Percentiles rank a stretch among this genome's conserved stretches.
These are phyloP conservation scores for Lissonota sp. DNA, from an alignment of 2,888 invertebrate species.

Conservation along the genomic window DNA sequence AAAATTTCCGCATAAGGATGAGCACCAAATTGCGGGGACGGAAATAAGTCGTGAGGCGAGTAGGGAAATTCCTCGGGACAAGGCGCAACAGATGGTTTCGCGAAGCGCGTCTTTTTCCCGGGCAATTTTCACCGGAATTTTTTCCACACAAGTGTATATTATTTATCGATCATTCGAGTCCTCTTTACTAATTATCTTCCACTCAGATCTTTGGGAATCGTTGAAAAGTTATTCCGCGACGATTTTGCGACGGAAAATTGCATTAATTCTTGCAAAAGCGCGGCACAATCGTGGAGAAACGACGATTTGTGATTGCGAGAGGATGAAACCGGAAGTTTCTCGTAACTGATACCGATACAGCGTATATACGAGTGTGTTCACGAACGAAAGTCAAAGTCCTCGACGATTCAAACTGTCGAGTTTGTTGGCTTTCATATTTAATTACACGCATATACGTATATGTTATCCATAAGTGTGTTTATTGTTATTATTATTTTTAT, in stretches of 20 bases:
- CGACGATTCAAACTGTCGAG: slow-evolving; percentile 37
- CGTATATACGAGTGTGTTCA: too few relatives aligned
- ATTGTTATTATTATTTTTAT: not conserved
- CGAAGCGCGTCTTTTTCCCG: slow-evolving; percentile 6
- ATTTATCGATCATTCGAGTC: not conserved
- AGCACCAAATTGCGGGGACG: too few relatives aligned
- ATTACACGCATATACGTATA: slow-evolving; percentile 6
- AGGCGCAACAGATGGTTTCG: slow-evolving; percentile 54
- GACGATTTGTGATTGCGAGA: slow-evolving; percentile 31
- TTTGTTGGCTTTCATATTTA: slow-evolving; percentile 36
- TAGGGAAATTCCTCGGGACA: slow-evolving; percentile 25
- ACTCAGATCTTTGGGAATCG: not conserved
- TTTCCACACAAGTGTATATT: not conserved
- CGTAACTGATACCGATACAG: slow-evolving; percentile 48
- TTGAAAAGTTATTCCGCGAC: not conserved
- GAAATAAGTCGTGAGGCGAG: slow-evolving; percentile 1
- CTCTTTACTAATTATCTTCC: not conserved
- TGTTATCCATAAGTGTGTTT: too few relatives aligned
- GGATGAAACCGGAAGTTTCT: slow-evolving; percentile 51
- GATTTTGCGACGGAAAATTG: not conserved
- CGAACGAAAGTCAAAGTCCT: slow-evolving; percentile 50
- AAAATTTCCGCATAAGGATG: not conserved
- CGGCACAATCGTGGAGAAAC: not conserved
- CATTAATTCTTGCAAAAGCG: not conserved
- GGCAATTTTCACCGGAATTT: slow-evolving; percentile 51